A percentile compares a stretch with the other conserved stretches of the same genome.
These are phyloP conservation scores for Petrosia ficiformis DNA, from an alignment of 37 sponge, comb jelly and placozoan genomes.

Conservation along the genomic window DNA sequence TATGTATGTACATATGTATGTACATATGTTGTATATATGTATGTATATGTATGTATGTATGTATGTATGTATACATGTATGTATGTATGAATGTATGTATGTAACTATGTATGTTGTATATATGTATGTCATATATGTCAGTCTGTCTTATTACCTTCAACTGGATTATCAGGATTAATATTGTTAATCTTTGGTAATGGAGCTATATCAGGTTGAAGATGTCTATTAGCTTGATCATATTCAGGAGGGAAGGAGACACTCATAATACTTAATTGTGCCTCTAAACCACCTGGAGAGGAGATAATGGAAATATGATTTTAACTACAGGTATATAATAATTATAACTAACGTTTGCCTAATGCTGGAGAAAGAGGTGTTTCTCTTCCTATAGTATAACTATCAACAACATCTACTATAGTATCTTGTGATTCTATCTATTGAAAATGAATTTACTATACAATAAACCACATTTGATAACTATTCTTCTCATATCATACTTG, in stretches of 20 bases:
- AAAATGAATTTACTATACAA: background rate
- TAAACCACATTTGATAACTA: background rate
- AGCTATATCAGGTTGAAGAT: constrained; percentile 17
- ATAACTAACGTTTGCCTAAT: constrained; percentile 5
- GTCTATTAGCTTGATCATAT: constrained; percentile 12
- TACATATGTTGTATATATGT: no score
- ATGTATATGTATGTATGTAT: no score
- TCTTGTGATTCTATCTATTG: background rate
- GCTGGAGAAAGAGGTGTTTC: constrained; percentile 11
- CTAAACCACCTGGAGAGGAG: background rate
- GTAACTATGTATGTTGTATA: no score
- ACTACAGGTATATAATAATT: background rate
- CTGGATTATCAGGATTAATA: constrained; percentile 1
- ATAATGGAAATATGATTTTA: background rate
- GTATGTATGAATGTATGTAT: no score
- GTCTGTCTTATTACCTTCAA: constrained; percentile 33
- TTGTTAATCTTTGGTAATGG: constrained; percentile 16
- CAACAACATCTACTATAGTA: constrained; percentile 3
- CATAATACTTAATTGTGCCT: background rate
- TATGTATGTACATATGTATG: no score
- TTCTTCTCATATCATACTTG: background rate
- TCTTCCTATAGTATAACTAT: background rate
- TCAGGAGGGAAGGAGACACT: constrained; percentile 12
- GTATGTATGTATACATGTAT: no score
- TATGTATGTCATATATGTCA: no score